phyloP scores from a whole-genome alignment of 2,888 invertebrate genomes.

The Andrena chrysosceles region DNA sequence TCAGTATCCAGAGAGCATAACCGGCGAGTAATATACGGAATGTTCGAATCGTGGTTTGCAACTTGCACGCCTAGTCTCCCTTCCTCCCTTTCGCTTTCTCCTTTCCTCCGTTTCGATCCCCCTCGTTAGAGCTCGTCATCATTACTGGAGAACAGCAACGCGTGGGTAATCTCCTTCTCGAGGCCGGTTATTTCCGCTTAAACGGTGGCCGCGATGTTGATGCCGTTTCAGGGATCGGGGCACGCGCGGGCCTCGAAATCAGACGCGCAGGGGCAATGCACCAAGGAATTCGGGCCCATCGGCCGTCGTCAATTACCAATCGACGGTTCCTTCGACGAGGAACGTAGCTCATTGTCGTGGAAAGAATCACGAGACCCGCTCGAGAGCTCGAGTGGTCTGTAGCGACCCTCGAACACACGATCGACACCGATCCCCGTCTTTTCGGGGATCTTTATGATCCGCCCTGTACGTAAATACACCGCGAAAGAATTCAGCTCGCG shows the following conservation, averaged over 20 bases:
- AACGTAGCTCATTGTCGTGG: not conserved
- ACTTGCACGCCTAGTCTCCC: constrained; percentile 42
- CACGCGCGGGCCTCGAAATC: constrained; percentile 6
- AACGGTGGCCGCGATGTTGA: constrained; percentile 44
- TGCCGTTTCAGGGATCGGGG: not conserved
- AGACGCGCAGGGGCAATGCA: not conserved
- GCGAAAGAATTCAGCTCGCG: constrained; percentile 43
- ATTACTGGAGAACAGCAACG: constrained; percentile 63
- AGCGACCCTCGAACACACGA: too few relatives aligned
- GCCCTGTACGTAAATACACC: constrained; percentile 21
- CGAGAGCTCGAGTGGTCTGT: not conserved
- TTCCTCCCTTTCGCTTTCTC: constrained; percentile 29
- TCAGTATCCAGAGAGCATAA: constrained; percentile 57
- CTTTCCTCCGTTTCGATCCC: constrained; percentile 19
- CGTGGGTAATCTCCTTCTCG: constrained; percentile 59
- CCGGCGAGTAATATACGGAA: constrained; percentile 71
- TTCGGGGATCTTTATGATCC: not conserved
- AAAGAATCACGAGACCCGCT: not conserved
- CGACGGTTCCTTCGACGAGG: not conserved
- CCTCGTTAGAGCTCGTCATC: constrained; percentile 63
- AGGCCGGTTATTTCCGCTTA: constrained; percentile 68
- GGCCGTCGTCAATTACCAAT: not conserved
- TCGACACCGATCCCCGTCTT: not conserved
- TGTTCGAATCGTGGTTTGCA: constrained; percentile 67
- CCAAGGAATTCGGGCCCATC: constrained; percentile 1